phyloP scores from a whole-genome alignment of 2,888 invertebrate genomes.

The Neelides folsomi region DNA sequence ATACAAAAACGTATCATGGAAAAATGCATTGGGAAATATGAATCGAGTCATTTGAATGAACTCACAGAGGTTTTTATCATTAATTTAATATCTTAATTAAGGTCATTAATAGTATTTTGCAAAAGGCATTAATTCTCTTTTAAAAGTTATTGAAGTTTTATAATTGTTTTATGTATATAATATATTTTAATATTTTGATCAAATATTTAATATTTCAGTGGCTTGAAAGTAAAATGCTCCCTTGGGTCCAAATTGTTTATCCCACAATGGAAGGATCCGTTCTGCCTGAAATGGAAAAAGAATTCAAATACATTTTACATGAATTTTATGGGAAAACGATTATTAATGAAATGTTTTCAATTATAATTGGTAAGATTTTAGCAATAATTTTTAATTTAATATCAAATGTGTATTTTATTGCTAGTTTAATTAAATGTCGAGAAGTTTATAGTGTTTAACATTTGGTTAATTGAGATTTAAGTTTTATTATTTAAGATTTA shows the following conservation, averaged over 20 bases:
- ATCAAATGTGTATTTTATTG: background rate
- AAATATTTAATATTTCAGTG: constrained; percentile 46
- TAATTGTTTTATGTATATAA: background rate
- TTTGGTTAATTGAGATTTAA: too few relatives aligned
- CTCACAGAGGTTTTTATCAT: constrained; percentile 65
- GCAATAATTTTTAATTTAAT: background rate
- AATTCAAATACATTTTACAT: constrained; percentile 66
- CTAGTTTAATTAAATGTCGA: background rate
- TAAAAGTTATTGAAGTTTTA: background rate
- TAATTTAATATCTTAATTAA: too few relatives aligned
- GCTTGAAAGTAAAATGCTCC: constrained; percentile 71
- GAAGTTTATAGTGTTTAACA: too few relatives aligned
- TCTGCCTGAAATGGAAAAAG: constrained; percentile 56
- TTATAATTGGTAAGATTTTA: constrained; percentile 58
- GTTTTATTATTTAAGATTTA: background rate
- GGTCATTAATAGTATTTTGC: too few relatives aligned
- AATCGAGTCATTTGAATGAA: constrained; percentile 61
- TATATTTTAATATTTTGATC: background rate
- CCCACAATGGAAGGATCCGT: constrained; percentile 38
- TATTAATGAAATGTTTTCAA: constrained; percentile 85
- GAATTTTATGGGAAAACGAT: constrained; percentile 76
- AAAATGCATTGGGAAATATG: constrained; percentile 73
- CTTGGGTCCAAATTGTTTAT: constrained; percentile 74
- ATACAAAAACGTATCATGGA: constrained; percentile 73
- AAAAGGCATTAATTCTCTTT: too few relatives aligned